phyloP scores from a whole-genome alignment of 2,113 vertebrate genomes.

The Engraulis encrasicolus region DNA sequence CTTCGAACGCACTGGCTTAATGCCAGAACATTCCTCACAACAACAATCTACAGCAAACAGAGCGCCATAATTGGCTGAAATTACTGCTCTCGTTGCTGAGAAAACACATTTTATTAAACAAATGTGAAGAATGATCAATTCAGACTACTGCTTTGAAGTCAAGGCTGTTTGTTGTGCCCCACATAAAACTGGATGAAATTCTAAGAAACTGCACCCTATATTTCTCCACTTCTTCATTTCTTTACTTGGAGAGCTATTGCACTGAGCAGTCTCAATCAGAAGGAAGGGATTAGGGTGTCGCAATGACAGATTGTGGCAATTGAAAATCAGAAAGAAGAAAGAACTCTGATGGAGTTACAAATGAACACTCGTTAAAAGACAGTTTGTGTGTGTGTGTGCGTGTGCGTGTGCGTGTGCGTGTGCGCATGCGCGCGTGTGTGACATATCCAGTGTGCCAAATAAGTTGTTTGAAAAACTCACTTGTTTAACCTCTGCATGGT shows the following conservation, averaged over 20 bases:
- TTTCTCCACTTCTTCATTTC: too few relatives aligned
- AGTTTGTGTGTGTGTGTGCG: too few relatives aligned
- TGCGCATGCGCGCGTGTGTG: not conserved
- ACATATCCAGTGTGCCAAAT: not conserved
- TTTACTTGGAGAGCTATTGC: slow-evolving; percentile 13
- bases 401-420: too few relatives aligned
- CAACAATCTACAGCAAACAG: too few relatives aligned
- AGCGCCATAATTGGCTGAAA: too few relatives aligned
- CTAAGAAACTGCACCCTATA: slow-evolving; percentile 14
- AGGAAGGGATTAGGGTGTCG: slow-evolving; percentile 31
- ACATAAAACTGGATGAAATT: slow-evolving; percentile 17
- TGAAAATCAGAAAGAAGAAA: slow-evolving; percentile 16
- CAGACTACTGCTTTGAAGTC: not conserved
- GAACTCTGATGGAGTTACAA: slow-evolving; percentile 19
- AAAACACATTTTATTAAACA: not conserved
- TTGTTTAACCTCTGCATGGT: not conserved
- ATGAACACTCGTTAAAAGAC: not conserved
- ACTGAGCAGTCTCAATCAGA: slow-evolving; percentile 11
- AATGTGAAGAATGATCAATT: slow-evolving; percentile 1
- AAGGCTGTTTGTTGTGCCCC: not conserved
- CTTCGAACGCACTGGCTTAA: too few relatives aligned
- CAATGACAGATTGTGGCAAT: slow-evolving; percentile 23
- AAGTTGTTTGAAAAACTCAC: not conserved
- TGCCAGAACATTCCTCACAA: too few relatives aligned
- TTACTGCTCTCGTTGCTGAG: too few relatives aligned